phyloP scores from a whole-genome alignment of 2,797 vertebrate genomes.

The Poecilia velifera region DNA sequence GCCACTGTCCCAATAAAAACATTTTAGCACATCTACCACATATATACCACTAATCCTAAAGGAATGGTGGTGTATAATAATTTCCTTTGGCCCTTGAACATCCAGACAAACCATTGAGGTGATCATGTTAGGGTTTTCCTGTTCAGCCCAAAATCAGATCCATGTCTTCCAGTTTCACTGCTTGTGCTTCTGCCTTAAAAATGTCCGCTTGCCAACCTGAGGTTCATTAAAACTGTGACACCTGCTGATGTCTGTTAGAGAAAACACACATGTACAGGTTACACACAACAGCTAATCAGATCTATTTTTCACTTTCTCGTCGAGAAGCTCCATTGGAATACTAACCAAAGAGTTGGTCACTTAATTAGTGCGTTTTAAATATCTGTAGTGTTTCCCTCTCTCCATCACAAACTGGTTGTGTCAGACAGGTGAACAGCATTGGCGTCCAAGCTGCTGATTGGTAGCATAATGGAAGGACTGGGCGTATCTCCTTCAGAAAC shows the following conservation, averaged over 20 bases:
- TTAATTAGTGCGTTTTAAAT: not conserved
- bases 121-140: not conserved
- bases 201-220: not conserved
- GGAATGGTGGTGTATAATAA: not conserved
- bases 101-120: not conserved
- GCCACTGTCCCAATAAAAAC: not conserved
- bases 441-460: not conserved
- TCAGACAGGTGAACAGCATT: not conserved
- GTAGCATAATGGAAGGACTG: slow-evolving; percentile 24
- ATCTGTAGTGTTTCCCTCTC: not conserved
- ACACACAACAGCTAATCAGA: not conserved
- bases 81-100: not conserved
- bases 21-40: not conserved
- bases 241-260: not conserved
- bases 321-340: not conserved
- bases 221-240: not conserved
- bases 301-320: not conserved
- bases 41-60: not conserved
- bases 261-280: not conserved
- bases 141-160: not conserved
- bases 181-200: not conserved
- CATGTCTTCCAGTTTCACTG: not conserved
- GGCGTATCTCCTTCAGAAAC: slow-evolving; percentile 4
- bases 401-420: slow-evolving; percentile 32
- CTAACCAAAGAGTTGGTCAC: not conserved